Evolutionary conservation across 92 coral and sea anemone genomes (phyloP).

Genomic region (Phenganax subtilis): DNA sequence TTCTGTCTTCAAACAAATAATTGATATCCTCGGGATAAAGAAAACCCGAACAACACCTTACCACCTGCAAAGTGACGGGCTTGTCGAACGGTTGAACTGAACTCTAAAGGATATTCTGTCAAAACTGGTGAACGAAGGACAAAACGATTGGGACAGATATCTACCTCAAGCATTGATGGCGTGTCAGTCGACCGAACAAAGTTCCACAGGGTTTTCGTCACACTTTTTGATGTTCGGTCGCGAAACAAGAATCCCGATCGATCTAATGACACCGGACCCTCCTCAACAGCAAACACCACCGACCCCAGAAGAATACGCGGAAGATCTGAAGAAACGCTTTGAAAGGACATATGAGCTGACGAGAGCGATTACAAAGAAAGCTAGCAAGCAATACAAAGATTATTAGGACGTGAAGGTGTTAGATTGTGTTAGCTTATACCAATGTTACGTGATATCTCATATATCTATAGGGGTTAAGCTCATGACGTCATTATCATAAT

Average conservation of each 20-base stretch:
- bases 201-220: background rate
- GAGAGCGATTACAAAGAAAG: constrained; percentile 2
- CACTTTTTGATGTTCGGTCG: constrained; percentile 10
- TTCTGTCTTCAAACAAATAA: constrained; percentile 16
- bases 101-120: constrained; percentile 12
- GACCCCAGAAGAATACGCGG: background rate
- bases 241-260: constrained; percentile 26
- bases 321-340: constrained; percentile 4
- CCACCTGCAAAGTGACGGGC: constrained; percentile 22
- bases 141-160: constrained; percentile 46
- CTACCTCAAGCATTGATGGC: constrained; percentile 28
- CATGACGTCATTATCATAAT: too few species aligned
- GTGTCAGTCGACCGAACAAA: background rate
- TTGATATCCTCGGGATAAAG: constrained; percentile 36
- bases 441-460: too few species aligned
- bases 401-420: background rate
- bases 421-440: too few species aligned
- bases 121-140: constrained; percentile 5
- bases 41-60: constrained; percentile 43
- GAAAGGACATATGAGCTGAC: constrained; percentile 14
- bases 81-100: constrained; percentile 2
- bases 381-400: constrained; percentile 3
- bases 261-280: constrained; percentile 17
- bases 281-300: constrained; percentile 9
- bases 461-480: too few species aligned